Conservation (phyloP, 2,113 vertebrate genomes). For the Mola mola region DNA sequence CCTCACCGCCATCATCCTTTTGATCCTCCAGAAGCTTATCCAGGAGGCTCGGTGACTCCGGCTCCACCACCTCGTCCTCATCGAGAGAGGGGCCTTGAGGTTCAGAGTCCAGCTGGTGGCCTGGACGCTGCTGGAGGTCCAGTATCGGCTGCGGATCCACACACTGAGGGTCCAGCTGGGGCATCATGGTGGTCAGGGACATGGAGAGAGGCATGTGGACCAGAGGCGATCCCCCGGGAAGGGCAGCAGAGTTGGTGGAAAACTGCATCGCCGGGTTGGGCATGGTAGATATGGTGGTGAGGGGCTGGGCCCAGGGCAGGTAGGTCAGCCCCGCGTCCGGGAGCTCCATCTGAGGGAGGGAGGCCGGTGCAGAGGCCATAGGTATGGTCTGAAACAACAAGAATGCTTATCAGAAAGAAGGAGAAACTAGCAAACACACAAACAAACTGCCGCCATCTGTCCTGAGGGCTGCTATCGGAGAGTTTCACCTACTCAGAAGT, state of each 20-base stretch:
- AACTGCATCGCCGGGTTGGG: constrained; percentile 83
- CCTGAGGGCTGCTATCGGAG: too few relatives aligned
- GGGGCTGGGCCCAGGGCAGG: constrained; percentile 91
- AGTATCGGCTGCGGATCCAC: constrained; percentile 77
- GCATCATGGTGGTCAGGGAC: constrained; percentile 71
- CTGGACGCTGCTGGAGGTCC: constrained; percentile 63
- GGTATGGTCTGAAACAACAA: constrained; percentile 82
- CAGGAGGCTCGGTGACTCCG: constrained; percentile 80
- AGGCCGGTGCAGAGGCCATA: constrained; percentile 62
- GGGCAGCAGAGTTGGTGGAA: constrained; percentile 77
- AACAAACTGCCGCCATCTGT: too few relatives aligned
- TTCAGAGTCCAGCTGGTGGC: constrained; percentile 65
- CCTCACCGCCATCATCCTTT: constrained; percentile 82
- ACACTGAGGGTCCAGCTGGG: constrained; percentile 83
- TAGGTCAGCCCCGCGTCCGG: constrained; percentile 87
- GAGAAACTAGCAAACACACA: too few relatives aligned
- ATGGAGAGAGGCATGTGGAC: constrained; percentile 86
- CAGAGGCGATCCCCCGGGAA: constrained; percentile 82
- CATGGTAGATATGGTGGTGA: constrained; percentile 83
- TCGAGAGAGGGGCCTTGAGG: constrained; percentile 71
- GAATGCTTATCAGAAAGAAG: too few relatives aligned
- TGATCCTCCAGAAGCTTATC: constrained; percentile 89
- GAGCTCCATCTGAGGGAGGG: constrained; percentile 86
- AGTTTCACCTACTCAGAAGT: too few relatives aligned
- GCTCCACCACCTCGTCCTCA: constrained; percentile 60